Base-by-base conservation (phyloP, 1,140 invertebrate species). In the Amyelois transitella region DNA sequence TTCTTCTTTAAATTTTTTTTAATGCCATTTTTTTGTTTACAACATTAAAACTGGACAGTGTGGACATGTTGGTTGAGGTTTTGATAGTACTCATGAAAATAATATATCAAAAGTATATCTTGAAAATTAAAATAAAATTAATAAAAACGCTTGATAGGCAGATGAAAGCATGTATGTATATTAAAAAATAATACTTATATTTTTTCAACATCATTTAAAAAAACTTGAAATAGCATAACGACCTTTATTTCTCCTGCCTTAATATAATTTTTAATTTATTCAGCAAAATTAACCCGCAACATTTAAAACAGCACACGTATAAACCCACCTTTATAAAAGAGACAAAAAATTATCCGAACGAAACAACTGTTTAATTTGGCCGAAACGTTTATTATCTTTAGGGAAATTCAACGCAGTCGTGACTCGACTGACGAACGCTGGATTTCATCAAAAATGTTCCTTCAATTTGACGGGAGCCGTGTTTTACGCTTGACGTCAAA, bases 321-420 rank as follows among this genome's bases (percentile, higher is more conserved):
- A 8, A 8, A 18, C 7, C 45, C 43, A 53, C 32, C n/a, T 47
- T 25, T 19, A 44, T 20, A 32, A 48, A 62, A 55, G 8, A 56
- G 21, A 14, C 28, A 52, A 57, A 64, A 60, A 60, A 56, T 43
- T 50, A 55, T 8, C 2, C n/a, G 51, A 56, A 51, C 54, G 49
- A 59, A 63, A 70, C 63, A 67, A 65, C 59, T 64, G 68, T 73
- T 73, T 70, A 73, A 73, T 73, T 73, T 70, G 65, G 50, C 58
- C 60, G 43, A 55, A 68, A 66, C 69, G 67, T 73, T 73, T 73
- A 73, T 73, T 73, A 73, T 73, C 71, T 73, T 70, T 60, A 64
- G 66, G 67, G 68, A 73, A 73, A 73, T 73, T 73, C 67, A 60
- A 49, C 56, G 21, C 49, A 62, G 45, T 66, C 71, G 71, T 73